Evolutionary conservation across 2,113 vertebrate species (phyloP).

Genomic region (Semnornis frantzii): DNA sequence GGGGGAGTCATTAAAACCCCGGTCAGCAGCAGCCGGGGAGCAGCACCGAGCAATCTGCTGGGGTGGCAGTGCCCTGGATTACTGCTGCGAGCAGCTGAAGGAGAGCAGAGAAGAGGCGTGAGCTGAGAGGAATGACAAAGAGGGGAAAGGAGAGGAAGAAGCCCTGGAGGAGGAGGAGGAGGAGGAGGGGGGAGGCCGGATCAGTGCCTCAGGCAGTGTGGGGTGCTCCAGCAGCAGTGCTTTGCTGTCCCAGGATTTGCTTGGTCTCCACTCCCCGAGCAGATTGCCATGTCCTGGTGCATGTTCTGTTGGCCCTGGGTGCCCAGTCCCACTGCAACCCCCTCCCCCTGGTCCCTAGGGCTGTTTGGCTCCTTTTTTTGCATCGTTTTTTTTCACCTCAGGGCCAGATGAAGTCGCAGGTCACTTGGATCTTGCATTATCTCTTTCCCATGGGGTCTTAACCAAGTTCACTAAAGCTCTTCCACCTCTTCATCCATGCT

Average conservation of each 20-base stretch:
- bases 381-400: neutral
- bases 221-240: neutral
- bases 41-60: neutral
- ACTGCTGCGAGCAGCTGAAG: conserved; percentile 48
- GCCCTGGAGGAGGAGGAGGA: neutral
- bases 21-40: neutral
- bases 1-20: neutral
- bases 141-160: neutral
- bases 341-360: neutral
- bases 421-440: neutral
- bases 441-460: neutral
- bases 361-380: neutral
- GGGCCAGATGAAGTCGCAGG: neutral
- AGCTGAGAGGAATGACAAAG: conserved; percentile 45
- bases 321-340: neutral
- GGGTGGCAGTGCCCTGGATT: conserved; percentile 35
- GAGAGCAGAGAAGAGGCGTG: conserved; percentile 35
- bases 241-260: neutral
- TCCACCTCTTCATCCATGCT: neutral
- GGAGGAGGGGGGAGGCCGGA: neutral
- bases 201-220: neutral
- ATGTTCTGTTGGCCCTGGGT: fast-evolving
- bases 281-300: fast-evolving
- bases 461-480: neutral
- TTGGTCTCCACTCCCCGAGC: neutral